Base-by-base conservation (phyloP, 2,888 invertebrate genomes). In the Agrotis exclamationis region DNA sequence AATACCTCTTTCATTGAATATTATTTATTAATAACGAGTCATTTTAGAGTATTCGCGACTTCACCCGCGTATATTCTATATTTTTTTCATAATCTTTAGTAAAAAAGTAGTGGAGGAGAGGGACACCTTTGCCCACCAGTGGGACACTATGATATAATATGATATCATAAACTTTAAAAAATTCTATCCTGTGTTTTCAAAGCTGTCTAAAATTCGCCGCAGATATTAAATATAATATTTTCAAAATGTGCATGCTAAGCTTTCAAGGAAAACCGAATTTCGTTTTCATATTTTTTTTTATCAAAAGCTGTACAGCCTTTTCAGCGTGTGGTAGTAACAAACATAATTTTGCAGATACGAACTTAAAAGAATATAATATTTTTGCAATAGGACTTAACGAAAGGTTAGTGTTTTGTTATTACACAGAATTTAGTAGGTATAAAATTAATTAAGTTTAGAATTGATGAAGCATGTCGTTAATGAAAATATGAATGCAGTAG, bases 401-500 rank as follows among this genome's bases (percentile, higher is more conserved):
- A 60, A 51, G 39, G 33, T 62, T 16, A 56, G 33, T 33, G 33
- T 13, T 39, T 13, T n/a, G 13, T 51, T 59, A 57, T 58, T 16
- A 58, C 9, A 14, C 16, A 20, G 48, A 47, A 13, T 60, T 60
- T 24, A 57, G 60, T n/a, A n/a, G n/a, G n/a, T 50, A 24, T 56
- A 7, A 60, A 70, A 60, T 39, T 20, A 56, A 60, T 76, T 76
- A 44, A 16, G 24, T 54, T 47, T n/a, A 28, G 13, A 73, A 44
- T 69, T 69, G 59, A 76, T 47, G 69, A 76, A 59, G 58, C 76
- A 47, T 53, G n/a, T 73, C 51, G n/a, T 64, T 64, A 58, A 13
- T 39, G 24, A 48, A 47, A 51, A 48, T 76, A 54, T 44, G n/a
- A 76, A 33, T 33, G 5, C 33, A 6, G 13, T 11, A 50, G 47